Percentiles rank a stretch among this genome's conserved stretches.
Conservation (phyloP, 2,797 vertebrate species). For the Acropternis orthonyx region DNA sequence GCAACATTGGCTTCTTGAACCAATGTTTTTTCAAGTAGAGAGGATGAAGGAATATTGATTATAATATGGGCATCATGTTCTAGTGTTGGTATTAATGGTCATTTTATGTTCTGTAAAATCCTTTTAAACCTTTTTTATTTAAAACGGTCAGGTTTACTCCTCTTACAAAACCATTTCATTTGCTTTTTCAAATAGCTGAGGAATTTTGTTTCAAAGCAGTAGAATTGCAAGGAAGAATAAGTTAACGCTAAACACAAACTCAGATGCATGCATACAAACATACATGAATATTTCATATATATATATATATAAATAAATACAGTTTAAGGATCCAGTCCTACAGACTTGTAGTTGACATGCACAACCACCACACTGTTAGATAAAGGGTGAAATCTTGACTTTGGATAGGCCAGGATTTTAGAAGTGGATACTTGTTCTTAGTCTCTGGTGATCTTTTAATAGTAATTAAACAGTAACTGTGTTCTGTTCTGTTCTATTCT, state of each 20-base stretch:
- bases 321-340: not conserved
- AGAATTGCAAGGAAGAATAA: not conserved
- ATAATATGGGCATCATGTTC: not conserved
- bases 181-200: not conserved
- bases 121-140: not conserved
- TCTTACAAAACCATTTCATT: not conserved
- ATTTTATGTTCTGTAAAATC: not conserved
- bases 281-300: fast-evolving
- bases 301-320: not conserved
- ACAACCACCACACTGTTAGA: not conserved
- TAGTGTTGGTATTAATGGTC: not conserved
- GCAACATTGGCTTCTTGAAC: not conserved
- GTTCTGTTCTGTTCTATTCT: not conserved
- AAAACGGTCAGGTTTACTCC: not conserved
- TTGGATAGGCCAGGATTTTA: not conserved
- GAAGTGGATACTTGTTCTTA: not conserved
- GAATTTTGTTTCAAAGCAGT: not conserved
- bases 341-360: not conserved
- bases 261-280: fast-evolving
- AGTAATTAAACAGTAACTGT: not conserved
- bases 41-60: not conserved
- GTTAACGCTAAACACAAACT: not conserved
- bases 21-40: not conserved
- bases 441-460: fast-evolving
- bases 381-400: not conserved